These are phyloP conservation scores for Eristalinus aeneus DNA, from an alignment of 2,888 invertebrate species.

Conservation along the genomic window DNA sequence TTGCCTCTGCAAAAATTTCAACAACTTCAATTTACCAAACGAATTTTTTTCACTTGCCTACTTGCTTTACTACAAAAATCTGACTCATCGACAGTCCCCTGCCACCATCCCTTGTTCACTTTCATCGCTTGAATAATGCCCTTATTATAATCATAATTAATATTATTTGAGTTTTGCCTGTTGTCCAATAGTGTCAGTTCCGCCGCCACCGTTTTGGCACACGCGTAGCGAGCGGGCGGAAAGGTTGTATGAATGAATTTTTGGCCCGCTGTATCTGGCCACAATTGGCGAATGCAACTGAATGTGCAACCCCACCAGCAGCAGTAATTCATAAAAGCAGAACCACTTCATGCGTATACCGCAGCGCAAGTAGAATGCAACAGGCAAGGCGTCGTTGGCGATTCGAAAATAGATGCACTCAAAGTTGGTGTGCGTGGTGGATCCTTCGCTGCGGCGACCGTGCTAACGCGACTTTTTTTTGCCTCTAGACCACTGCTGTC, in stretches of 20 bases:
- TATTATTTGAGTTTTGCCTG: constrained; percentile 22
- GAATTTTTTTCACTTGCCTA: not conserved
- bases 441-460: not conserved
- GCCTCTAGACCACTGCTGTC: constrained; percentile 1
- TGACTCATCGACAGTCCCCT: not conserved
- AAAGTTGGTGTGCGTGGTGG: not conserved
- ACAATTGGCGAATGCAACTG: not conserved
- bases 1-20: too few relatives aligned
- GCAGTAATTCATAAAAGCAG: not conserved
- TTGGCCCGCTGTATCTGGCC: not conserved
- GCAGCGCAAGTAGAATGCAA: not conserved
- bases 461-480: constrained; percentile 3
- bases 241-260: not conserved
- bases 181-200: not conserved
- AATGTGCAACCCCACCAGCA: not conserved
- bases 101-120: not conserved
- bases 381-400: not conserved
- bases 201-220: not conserved
- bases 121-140: constrained; percentile 28
- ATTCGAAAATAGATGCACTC: constrained; percentile 27
- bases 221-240: not conserved
- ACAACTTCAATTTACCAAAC: too few relatives aligned
- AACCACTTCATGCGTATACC: not conserved
- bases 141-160: constrained; percentile 46
- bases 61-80: not conserved